A percentile compares a stretch with the other conserved stretches of the same genome.
Evolutionary conservation across 1,140 invertebrate species (phyloP).

Genomic region (Adoxophyes honmai): DNA sequence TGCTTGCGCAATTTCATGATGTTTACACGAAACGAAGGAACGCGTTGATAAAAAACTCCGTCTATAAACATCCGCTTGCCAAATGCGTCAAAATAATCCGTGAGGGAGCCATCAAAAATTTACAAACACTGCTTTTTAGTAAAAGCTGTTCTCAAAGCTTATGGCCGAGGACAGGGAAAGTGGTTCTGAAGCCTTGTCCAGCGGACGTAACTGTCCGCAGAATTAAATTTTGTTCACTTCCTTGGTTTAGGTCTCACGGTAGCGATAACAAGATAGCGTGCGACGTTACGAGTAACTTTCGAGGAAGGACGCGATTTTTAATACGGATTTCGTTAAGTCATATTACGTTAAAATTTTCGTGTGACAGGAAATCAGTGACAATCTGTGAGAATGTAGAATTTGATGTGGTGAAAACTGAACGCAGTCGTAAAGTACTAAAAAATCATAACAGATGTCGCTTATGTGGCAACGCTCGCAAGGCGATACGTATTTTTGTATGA

Average conservation of each 20-base stretch:
- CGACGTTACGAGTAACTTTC: conserved; percentile 10
- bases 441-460: not conserved
- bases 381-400: too few relatives aligned
- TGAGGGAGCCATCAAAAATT: conserved; percentile 9
- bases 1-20: too few relatives aligned
- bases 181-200: conserved; percentile 6
- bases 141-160: conserved; percentile 17
- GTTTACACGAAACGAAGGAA: too few relatives aligned
- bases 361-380: too few relatives aligned
- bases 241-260: conserved; percentile 32
- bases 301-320: conserved; percentile 1
- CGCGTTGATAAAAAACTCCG: too few relatives aligned
- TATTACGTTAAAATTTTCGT: too few relatives aligned
- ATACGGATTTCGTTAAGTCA: not conserved
- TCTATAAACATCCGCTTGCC: too few relatives aligned
- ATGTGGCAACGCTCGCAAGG: not conserved
- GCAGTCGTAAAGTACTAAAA: too few relatives aligned
- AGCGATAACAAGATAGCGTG: conserved; percentile 18
- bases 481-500: not conserved
- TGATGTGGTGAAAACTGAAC: not conserved
- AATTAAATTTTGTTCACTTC: conserved; percentile 44
- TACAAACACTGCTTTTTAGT: conserved; percentile 19
- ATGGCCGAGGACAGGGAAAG: conserved; percentile 24
- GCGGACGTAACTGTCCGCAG: conserved; percentile 21
- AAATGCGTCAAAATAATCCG: not conserved